Evolutionary conservation across 2,888 invertebrate genomes (phyloP), one percentile per base, ranked within the genome.

Genomic region (Oligia latruncula): DNA sequence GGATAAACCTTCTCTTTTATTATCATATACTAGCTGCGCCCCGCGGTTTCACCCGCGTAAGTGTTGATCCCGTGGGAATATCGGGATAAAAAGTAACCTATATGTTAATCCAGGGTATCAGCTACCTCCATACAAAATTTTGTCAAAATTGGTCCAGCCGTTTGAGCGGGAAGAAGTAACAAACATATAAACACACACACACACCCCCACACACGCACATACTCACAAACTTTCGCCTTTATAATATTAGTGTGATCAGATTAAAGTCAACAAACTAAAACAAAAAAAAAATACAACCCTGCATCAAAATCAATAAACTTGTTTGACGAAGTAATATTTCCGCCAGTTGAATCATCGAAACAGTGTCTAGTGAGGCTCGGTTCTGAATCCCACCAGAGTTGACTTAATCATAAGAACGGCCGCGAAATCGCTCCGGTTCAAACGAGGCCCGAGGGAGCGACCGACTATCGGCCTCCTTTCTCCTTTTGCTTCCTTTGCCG

Each of bases 361-460:
- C 83, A 80, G 70, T 80, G 81, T 81, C 85, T 84, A 86, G 85
- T 80, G 82, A 86, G 91, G 87, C 91, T 93, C 92, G 91, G 91
- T 91, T 91, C 87, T 87, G 89, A 95, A 91, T 96, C 96, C 96
- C 96, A 90, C 91, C 86, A 95, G 96, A 94, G 91, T 94, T 93
- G 95, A 94, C 95, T 96, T 96, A 96, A 97, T 96, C 96, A 96
- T 96, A 96, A 96, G 95, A 96, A 94, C 94, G 95, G 92, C 93
- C 94, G 95, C 95, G 95, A 95, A 95, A 96, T 95, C 95, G 96
- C 94, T 95, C 92, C 93, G 91, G 92, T 92, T 93, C 90, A 94
- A 96, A 97, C 96, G 95, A 96, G 96, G 82, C 96, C 95, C 96
- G 52, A 62, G 96, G 94, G 96, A 93, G 85, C 77, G 78, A 77